These are phyloP conservation scores for Caenorhabditis sp. DNA, from an alignment of 2,888 invertebrate species.

Conservation along the genomic window DNA sequence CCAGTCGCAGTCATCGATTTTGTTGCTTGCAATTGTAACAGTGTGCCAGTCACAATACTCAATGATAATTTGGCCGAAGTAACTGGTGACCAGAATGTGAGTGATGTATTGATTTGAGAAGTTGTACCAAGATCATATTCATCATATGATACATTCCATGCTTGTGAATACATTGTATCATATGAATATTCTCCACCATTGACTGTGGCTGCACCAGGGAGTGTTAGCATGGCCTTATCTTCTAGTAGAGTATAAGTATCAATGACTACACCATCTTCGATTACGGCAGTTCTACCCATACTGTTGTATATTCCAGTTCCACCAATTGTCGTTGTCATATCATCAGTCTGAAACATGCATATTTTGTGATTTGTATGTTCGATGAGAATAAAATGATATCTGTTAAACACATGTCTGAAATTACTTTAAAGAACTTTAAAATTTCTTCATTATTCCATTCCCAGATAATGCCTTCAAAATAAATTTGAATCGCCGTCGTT, in stretches of 20 bases:
- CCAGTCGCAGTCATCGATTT: constrained; percentile 7
- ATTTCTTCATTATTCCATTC: no score
- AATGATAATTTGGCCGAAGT: constrained; percentile 10
- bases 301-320: constrained; percentile 9
- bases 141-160: constrained; percentile 40
- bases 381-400: no score
- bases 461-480: no score
- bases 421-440: no score
- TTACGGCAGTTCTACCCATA: constrained; percentile 16
- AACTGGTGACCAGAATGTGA: constrained; percentile 27
- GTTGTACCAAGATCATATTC: constrained; percentile 11
- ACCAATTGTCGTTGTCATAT: constrained; percentile 14
- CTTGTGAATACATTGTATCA: constrained; percentile 21
- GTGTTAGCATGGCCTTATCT: constrained; percentile 13
- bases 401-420: no score
- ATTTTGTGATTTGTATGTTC: no score
- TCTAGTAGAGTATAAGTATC: constrained; percentile 9
- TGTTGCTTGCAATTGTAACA: constrained; percentile 22
- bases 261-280: constrained; percentile 14
- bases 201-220: constrained; percentile 17
- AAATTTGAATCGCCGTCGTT: no score
- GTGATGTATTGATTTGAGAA: constrained; percentile 23
- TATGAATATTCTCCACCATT: constrained; percentile 26
- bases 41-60: constrained; percentile 17
- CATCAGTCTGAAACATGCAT: not conserved